Base-by-base conservation (phyloP, 37 sponge, comb jelly and placozoan species). In the Ianthella basta region DNA sequence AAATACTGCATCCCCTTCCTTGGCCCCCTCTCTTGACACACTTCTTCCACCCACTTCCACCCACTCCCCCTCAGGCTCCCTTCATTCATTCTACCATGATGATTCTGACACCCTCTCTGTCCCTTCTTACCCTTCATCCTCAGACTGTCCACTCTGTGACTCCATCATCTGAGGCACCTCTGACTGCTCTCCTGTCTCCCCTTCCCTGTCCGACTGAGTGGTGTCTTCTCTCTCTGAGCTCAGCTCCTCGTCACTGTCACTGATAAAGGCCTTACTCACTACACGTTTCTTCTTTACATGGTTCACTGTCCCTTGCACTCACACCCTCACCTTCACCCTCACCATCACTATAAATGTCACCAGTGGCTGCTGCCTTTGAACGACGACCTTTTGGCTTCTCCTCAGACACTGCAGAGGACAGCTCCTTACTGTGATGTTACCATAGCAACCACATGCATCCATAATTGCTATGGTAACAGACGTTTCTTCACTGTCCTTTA, bases 341-440 rank as follows among this genome's bases (percentile, higher is more conserved):
- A 30, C 86, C 94, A 33, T 85, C 94, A 36, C 94, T 94, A 60
- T 86, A 86, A 33, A 94, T 85, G 38, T 94, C 94, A 1, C 91
- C 91, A 24, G 89, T 53, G 14, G 73, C 73, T 10, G 21, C n/a
- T n/a, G n/a, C n/a, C n/a, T n/a, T 15, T 15, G 37, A 6, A 5
- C 30, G 23, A 37, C 73, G 23, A 38, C 73, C 73, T 19, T 72
- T 72, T 15, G 37, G 39, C 30, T 72, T 72, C 6, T 37, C 14
- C 73, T 72, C 73, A 37, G 32, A 37, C 32, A 37, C 73, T 72
- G 36, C 23, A 33, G 27, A 23, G 25, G 13, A 66, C 68, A 66
- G 27, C 23, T 14, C 18, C 59, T n/a, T n/a, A n/a, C n/a, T n/a
- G n/a, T n/a, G n/a, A n/a, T 57, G 59, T 57, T 57, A 57, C 18